Evolutionary conservation across 1,140 invertebrate genomes (phyloP).

Genomic region (Vollenhovia emeryi): DNA sequence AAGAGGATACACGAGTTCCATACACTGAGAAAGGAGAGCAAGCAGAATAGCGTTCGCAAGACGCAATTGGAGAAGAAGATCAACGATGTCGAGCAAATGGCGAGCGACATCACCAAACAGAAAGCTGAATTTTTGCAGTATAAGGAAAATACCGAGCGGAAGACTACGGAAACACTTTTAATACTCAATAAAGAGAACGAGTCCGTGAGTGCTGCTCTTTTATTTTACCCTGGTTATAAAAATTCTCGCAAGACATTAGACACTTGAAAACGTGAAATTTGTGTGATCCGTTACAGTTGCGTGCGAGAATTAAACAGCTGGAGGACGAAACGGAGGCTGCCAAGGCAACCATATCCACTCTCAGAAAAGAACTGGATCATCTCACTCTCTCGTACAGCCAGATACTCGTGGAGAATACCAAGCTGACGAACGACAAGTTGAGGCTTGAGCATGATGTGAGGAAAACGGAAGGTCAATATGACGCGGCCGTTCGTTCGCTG

Average conservation of each 20-base stretch:
- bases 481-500: conserved; percentile 73
- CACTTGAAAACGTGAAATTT: too few species aligned
- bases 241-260: neutral
- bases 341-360: conserved; percentile 76
- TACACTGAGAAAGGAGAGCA: conserved; percentile 76
- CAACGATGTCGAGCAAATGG: conserved; percentile 83
- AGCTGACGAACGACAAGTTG: conserved; percentile 88
- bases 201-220: conserved; percentile 64
- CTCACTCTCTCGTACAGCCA: conserved; percentile 86
- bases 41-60: conserved; percentile 77
- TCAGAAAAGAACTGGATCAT: conserved; percentile 83
- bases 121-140: conserved; percentile 83
- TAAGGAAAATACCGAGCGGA: conserved; percentile 79
- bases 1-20: conserved; percentile 77
- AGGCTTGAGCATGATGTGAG: conserved; percentile 84
- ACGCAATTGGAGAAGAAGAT: conserved; percentile 84
- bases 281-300: conserved; percentile 70
- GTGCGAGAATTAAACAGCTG: conserved; percentile 77
- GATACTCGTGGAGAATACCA: conserved; percentile 87
- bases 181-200: conserved; percentile 81
- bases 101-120: conserved; percentile 85
- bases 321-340: conserved; percentile 81
- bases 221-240: neutral
- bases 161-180: conserved; percentile 77
- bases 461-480: conserved; percentile 79